Evolutionary conservation across 2,888 invertebrate species (phyloP), one percentile per base, ranked within the genome.

Genomic region (Eupithecia dodoneata): DNA sequence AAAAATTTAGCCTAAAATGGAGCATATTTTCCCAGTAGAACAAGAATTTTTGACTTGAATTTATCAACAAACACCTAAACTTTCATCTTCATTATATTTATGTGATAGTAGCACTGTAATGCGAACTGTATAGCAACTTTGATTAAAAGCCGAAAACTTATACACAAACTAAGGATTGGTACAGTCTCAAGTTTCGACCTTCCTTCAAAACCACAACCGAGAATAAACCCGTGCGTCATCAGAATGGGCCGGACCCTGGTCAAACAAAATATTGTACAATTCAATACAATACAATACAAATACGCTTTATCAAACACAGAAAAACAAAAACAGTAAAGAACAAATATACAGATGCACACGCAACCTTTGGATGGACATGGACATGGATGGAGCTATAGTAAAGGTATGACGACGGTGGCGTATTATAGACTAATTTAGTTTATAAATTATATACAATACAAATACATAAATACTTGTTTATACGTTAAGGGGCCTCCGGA

Each of bases 91-190:
- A 59, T 59, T 9, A 6, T 18, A 18, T 59, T 59, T 59, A 18
- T 59, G 18, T 59, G 55, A 59, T 18, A 59, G 59, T 9, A n/a
- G 2, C n/a, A n/a, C 3, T 55, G n/a, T 52, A 55, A 4, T 3
- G n/a, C n/a, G 55, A 9, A 59, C 9, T 18, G 59, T 59, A 59
- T 1, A 65, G 13, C 6, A 6, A 65, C 41, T 65, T 65, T 65
- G 65, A 41, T 65, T 65, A 65, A 65, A 65, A 13, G 65, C 65
- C 41, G 63, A 65, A 30, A 65, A 65, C 65, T 65, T 13, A 41
- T 12, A 41, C 13, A 41, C 41, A 41, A 65, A 65, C 41, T 41
- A 41, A 5, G 65, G 41, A 41, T 65, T 30, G 41, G 41, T 65
- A 59, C 59, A 59, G 3, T 59, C 9, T 59, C 7, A 59, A 59